Conservation (phyloP, 1,140 invertebrate species). For the Caerostris darwini region DNA sequence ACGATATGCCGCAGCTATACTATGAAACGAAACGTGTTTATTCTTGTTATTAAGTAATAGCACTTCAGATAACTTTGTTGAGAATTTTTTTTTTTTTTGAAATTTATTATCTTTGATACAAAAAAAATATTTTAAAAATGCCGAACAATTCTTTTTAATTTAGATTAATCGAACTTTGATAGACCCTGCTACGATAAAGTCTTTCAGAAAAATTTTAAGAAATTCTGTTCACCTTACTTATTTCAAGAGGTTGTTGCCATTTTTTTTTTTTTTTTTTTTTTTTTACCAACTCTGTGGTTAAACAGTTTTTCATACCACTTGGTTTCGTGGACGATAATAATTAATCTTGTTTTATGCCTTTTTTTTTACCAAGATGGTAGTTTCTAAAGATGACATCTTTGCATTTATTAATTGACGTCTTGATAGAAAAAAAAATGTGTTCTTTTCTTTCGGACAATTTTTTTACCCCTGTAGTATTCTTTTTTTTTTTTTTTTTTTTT, state of each 20-base stretch:
- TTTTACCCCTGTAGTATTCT: background rate
- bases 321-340: conserved; percentile 10
- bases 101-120: too few species aligned
- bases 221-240: conserved; percentile 9
- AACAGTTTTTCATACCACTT: conserved; percentile 38
- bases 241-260: background rate
- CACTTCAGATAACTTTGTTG: background rate
- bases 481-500: too few species aligned
- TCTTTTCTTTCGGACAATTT: background rate
- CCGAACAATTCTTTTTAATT: background rate
- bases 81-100: background rate
- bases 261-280: too few species aligned
- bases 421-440: background rate
- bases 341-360: conserved; percentile 58
- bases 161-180: conserved; percentile 61
- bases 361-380: background rate
- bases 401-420: conserved; percentile 65
- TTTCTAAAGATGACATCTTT: conserved; percentile 58
- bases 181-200: background rate
- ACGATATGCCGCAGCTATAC: too few species aligned
- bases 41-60: conserved; percentile 13
- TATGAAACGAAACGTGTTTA: background rate
- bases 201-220: background rate
- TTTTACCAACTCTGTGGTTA: background rate
- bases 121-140: background rate